Evolutionary conservation across 2,888 invertebrate species (phyloP).

Genomic region (Epirrhoe alternata): DNA sequence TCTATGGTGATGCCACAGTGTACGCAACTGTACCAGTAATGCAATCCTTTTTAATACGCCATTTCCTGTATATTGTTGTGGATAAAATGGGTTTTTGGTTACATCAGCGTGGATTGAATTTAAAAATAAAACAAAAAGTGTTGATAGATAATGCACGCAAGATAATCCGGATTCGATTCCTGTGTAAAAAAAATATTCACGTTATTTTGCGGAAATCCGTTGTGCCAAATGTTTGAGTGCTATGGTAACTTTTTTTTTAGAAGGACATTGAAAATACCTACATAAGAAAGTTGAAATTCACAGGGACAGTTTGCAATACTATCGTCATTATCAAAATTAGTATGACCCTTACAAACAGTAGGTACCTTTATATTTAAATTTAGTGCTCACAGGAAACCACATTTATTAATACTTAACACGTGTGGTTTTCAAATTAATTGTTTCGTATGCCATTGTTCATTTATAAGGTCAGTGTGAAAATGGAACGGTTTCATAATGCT

Average conservation of each 20-base stretch:
- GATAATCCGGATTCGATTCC: slow-evolving; percentile 3
- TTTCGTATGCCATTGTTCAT: slow-evolving; percentile 1
- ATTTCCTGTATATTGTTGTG: slow-evolving; percentile 62
- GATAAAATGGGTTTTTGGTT: slow-evolving; percentile 44
- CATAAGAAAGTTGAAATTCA: too few species aligned
- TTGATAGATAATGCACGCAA: background rate
- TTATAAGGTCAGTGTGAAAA: slow-evolving; percentile 1
- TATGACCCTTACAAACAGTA: background rate
- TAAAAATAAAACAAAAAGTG: background rate
- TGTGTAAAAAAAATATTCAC: background rate
- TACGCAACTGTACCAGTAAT: slow-evolving; percentile 1
- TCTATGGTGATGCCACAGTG: slow-evolving; percentile 1
- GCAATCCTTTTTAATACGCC: slow-evolving; percentile 36
- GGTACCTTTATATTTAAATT: background rate
- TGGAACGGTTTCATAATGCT: background rate
- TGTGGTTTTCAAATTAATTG: slow-evolving; percentile 6
- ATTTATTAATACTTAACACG: background rate
- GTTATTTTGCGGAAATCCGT: background rate
- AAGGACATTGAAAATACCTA: too few species aligned
- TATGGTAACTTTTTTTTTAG: background rate
- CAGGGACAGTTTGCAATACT: too few species aligned
- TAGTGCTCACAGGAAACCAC: background rate
- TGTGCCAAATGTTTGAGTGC: background rate
- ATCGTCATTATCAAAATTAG: too few species aligned
- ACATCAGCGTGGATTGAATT: slow-evolving; percentile 21